Evolutionary conservation across 1,140 invertebrate genomes (phyloP).

Genomic region (Polypedilum pembai): DNA sequence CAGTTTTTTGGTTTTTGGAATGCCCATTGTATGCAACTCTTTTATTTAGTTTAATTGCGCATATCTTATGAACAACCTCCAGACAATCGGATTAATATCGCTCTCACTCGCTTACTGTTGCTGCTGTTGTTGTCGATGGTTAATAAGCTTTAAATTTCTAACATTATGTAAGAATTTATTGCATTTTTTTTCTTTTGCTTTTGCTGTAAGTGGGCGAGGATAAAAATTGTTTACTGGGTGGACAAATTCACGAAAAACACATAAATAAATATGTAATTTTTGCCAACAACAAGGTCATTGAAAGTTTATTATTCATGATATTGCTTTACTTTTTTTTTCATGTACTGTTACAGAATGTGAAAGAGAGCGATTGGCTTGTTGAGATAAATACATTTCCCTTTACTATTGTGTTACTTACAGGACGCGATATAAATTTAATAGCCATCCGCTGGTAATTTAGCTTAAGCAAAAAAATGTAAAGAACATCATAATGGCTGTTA

Average conservation of each 20-base stretch:
- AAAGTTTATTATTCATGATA: slow-evolving; percentile 10
- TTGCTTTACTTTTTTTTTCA: background rate
- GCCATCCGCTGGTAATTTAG: background rate
- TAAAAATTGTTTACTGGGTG: background rate
- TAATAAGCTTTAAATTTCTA: too few species aligned
- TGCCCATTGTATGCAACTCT: slow-evolving; percentile 2
- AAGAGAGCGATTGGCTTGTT: too few species aligned
- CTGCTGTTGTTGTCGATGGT: too few species aligned
- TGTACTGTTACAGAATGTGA: background rate
- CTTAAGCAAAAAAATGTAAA: background rate
- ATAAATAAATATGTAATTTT: too few species aligned
- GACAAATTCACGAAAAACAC: background rate
- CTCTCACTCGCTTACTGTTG: background rate
- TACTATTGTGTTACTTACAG: background rate
- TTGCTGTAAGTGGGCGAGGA: background rate
- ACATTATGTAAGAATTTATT: slow-evolving; percentile 14
- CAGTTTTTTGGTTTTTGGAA: background rate
- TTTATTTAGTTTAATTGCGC: too few species aligned
- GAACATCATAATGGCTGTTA: background rate
- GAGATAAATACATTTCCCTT: too few species aligned
- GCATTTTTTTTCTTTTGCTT: background rate
- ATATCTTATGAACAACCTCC: slow-evolving; percentile 6
- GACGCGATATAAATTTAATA: slow-evolving; percentile 13
- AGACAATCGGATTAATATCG: slow-evolving; percentile 1
- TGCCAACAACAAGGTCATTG: background rate